Conservation (phyloP, 2,888 invertebrate species). For the Sceliomorpha sp. region DNA sequence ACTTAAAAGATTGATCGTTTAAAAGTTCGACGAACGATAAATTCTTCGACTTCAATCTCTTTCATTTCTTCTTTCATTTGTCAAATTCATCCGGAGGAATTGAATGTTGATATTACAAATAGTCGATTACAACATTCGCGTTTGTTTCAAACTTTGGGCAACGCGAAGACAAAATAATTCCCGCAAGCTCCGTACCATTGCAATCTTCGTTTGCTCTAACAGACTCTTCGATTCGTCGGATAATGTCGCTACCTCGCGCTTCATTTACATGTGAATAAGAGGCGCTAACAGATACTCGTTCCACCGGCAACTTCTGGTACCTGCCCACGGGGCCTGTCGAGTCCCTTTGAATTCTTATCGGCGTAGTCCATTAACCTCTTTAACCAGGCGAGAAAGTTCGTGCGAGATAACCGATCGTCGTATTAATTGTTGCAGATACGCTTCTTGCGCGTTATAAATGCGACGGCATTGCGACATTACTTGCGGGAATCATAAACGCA, state of each 20-base stretch:
- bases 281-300: slow-evolving; percentile 75
- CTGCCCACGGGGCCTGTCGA: slow-evolving; percentile 47
- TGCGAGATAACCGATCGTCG: slow-evolving; percentile 51
- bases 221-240: slow-evolving; percentile 51
- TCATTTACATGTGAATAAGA: slow-evolving; percentile 76
- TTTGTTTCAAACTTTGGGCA: no score
- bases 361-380: slow-evolving; percentile 65
- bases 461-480: slow-evolving; percentile 33
- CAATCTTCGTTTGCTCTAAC: slow-evolving; percentile 48
- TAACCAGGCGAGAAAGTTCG: slow-evolving; percentile 48
- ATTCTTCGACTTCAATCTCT: no score
- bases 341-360: slow-evolving; percentile 55
- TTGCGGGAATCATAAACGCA: no score
- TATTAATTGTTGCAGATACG: slow-evolving; percentile 53
- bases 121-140: no score
- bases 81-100: no score
- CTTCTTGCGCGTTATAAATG: slow-evolving; percentile 36
- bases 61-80: no score
- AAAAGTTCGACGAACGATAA: no score
- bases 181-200: no score
- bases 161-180: no score
- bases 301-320: slow-evolving; percentile 63
- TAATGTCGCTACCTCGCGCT: slow-evolving; percentile 61
- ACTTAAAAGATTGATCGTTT: no score
- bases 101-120: no score